phyloP scores from a whole-genome alignment of 2,113 vertebrate species.

The Antechinus stuartii region DNA sequence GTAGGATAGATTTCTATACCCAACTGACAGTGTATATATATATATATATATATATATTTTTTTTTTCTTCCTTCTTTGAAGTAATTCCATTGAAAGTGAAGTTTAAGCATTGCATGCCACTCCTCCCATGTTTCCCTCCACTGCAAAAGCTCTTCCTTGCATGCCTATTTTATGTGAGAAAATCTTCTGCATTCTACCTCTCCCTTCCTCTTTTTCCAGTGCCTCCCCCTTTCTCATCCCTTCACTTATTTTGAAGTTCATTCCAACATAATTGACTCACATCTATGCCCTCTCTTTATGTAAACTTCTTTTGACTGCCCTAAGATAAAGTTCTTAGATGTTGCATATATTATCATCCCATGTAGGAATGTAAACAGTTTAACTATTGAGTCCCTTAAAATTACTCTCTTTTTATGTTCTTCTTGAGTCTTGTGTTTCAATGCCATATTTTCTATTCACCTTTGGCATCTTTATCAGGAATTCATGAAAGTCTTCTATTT shows the following conservation, averaged over 20 bases:
- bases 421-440: not conserved
- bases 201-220: not conserved
- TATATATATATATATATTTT: too few species aligned
- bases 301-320: not conserved
- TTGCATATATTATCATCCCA: not conserved
- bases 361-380: not conserved
- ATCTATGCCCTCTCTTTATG: not conserved
- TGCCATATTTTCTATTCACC: not conserved
- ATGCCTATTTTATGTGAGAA: not conserved
- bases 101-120: not conserved
- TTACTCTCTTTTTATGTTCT: not conserved
- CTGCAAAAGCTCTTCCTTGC: not conserved
- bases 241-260: not conserved
- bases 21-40: not conserved
- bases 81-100: not conserved
- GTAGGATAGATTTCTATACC: not conserved
- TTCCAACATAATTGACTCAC: not conserved
- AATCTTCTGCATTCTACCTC: not conserved
- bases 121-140: not conserved
- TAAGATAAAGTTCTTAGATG: not conserved
- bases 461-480: not conserved
- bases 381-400: not conserved
- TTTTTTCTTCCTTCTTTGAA: not conserved
- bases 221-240: not conserved
- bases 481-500: not conserved